These are phyloP conservation scores for Nansenia antarctica DNA, from an alignment of 2,113 vertebrate genomes.

Conservation along the genomic window DNA sequence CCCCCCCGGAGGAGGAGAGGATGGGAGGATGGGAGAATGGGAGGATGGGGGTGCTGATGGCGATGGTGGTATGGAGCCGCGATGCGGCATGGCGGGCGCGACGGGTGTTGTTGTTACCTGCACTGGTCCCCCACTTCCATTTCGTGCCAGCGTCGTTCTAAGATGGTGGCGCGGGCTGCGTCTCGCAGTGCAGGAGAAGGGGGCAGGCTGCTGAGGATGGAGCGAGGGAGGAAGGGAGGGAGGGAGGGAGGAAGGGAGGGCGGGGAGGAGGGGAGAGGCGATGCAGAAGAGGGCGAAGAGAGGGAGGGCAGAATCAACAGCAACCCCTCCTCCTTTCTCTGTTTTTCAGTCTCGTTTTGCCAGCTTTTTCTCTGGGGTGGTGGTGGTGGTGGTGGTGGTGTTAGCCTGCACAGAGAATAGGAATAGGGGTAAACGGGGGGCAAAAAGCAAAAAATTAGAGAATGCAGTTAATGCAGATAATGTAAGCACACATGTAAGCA, in stretches of 20 bases:
- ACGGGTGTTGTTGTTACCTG: constrained; percentile 70
- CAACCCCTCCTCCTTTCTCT: constrained; percentile 67
- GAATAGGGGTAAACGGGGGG: constrained; percentile 37
- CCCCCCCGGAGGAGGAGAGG: too few species aligned
- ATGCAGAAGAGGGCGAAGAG: constrained; percentile 63
- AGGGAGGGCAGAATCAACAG: constrained; percentile 68
- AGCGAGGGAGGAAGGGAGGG: constrained; percentile 55
- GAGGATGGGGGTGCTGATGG: constrained; percentile 19
- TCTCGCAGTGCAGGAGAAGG: constrained; percentile 68
- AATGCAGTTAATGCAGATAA: constrained; percentile 16
- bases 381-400: constrained; percentile 28
- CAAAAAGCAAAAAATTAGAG: constrained; percentile 18
- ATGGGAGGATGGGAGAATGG: constrained; percentile 26
- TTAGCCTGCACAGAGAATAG: constrained; percentile 48
- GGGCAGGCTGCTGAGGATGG: constrained; percentile 69
- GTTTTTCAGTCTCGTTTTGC: constrained; percentile 61
- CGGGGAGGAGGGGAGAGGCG: constrained; percentile 58
- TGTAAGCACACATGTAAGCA: neutral
- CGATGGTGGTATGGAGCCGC: neutral
- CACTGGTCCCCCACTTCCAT: constrained; percentile 72
- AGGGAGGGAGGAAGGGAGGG: constrained; percentile 59
- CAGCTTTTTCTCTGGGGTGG: constrained; percentile 43
- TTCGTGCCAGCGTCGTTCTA: constrained; percentile 75
- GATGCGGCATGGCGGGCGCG: constrained; percentile 30
- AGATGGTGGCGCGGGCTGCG: constrained; percentile 78